These are phyloP conservation scores for Mimachlamys varia DNA, from an alignment of 2,888 invertebrate genomes.

Conservation along the genomic window DNA sequence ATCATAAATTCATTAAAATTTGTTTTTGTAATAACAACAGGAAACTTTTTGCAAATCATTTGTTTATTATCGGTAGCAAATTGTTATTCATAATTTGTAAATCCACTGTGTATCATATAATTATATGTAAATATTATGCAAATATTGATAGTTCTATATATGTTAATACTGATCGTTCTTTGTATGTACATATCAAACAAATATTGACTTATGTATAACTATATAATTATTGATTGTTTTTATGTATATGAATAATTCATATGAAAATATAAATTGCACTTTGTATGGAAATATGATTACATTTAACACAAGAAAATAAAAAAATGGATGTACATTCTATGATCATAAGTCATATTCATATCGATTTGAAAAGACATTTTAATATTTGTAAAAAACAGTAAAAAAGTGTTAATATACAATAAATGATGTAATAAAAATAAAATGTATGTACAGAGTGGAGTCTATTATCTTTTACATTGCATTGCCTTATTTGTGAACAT, in stretches of 20 bases:
- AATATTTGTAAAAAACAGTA: no score
- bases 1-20: background rate
- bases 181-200: background rate
- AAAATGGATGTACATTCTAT: no score
- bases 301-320: background rate
- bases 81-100: no score
- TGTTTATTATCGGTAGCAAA: background rate
- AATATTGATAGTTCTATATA: background rate
- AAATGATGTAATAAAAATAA: no score
- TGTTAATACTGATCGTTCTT: background rate
- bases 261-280: background rate
- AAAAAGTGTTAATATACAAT: no score
- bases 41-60: background rate
- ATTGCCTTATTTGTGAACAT: background rate
- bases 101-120: no score
- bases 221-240: no score
- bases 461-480: background rate
- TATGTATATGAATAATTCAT: background rate
- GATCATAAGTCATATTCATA: no score
- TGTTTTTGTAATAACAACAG: background rate
- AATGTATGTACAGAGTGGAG: background rate
- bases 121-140: no score
- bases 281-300: background rate
- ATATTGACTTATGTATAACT: no score
- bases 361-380: no score